These are phyloP conservation scores for Teleogryllus oceanicus DNA, from an alignment of 2,888 invertebrate genomes.

Conservation along the genomic window DNA sequence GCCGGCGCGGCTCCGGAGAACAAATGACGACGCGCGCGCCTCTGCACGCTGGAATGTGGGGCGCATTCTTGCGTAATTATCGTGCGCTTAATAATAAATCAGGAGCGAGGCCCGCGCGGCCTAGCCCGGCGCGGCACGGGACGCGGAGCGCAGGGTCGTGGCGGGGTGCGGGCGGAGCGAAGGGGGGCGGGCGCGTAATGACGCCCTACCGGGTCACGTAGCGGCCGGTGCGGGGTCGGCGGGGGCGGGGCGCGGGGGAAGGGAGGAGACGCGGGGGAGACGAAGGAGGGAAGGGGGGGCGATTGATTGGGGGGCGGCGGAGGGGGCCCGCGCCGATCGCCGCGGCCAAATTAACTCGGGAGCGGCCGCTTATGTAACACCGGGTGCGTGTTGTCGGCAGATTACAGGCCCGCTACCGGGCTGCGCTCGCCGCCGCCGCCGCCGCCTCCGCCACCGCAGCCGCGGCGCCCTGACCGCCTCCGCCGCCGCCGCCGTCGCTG, in stretches of 20 bases:
- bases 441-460: not conserved
- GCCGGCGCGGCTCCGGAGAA: not conserved
- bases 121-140: not conserved
- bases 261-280: not conserved
- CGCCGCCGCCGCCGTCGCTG: not conserved
- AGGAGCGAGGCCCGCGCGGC: not conserved
- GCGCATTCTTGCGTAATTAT: constrained; percentile 18
- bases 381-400: constrained; percentile 9
- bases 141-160: not conserved
- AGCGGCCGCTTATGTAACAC: constrained; percentile 1
- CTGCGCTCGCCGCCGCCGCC: not conserved
- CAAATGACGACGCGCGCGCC: constrained; percentile 9
- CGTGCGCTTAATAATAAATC: constrained; percentile 18
- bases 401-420: not conserved
- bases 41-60: not conserved
- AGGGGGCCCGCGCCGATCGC: not conserved
- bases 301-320: not conserved
- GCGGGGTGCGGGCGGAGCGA: not conserved
- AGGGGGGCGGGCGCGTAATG: not conserved
- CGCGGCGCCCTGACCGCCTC: not conserved
- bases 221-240: not conserved
- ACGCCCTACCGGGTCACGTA: not conserved
- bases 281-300: constrained; percentile 5
- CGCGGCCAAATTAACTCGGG: constrained; percentile 1
- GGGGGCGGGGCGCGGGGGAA: not conserved